A percentile compares a stretch with the other conserved stretches of the same genome.
Evolutionary conservation across 2,888 invertebrate genomes (phyloP).

Genomic region (Ferdinandea cuprea): DNA sequence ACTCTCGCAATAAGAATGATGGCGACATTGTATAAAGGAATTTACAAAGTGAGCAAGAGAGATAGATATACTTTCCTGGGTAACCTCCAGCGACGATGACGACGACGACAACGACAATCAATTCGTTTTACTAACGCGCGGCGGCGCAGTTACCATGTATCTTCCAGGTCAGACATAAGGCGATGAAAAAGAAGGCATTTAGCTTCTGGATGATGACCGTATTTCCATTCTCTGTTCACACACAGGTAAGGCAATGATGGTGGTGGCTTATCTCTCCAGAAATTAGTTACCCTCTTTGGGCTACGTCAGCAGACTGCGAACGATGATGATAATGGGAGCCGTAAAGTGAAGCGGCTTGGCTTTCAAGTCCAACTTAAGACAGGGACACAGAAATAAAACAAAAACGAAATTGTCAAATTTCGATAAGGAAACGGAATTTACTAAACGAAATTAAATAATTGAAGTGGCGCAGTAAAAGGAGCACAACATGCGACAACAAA

Average conservation of each 20-base stretch:
- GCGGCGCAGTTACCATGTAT: slow-evolving; percentile 28
- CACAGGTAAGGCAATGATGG: slow-evolving; percentile 54
- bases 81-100: slow-evolving; percentile 60
- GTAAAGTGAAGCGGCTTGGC: slow-evolving; percentile 69
- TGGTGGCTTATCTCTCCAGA: slow-evolving; percentile 65
- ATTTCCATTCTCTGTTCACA: slow-evolving; percentile 45
- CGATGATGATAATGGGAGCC: slow-evolving; percentile 67
- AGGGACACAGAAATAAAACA: slow-evolving; percentile 1
- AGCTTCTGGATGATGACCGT: slow-evolving; percentile 71
- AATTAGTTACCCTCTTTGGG: slow-evolving; percentile 73
- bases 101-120: slow-evolving; percentile 54
- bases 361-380: slow-evolving; percentile 58
- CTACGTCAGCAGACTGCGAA: slow-evolving; percentile 26
- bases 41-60: background rate
- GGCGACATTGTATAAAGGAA: slow-evolving; percentile 54
- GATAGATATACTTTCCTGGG: background rate
- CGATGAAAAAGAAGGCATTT: slow-evolving; percentile 60
- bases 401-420: slow-evolving; percentile 70
- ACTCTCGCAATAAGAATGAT: slow-evolving; percentile 42
- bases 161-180: slow-evolving; percentile 57
- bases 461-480: slow-evolving; percentile 34
- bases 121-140: slow-evolving; percentile 70
- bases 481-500: slow-evolving; percentile 4
- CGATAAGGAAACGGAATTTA: slow-evolving; percentile 72
- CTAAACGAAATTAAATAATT: slow-evolving; percentile 74